A percentile compares a stretch with the other conserved stretches of the same genome.
Evolutionary conservation across 2,113 vertebrate species (phyloP).

Genomic region (Lophius piscatorius): DNA sequence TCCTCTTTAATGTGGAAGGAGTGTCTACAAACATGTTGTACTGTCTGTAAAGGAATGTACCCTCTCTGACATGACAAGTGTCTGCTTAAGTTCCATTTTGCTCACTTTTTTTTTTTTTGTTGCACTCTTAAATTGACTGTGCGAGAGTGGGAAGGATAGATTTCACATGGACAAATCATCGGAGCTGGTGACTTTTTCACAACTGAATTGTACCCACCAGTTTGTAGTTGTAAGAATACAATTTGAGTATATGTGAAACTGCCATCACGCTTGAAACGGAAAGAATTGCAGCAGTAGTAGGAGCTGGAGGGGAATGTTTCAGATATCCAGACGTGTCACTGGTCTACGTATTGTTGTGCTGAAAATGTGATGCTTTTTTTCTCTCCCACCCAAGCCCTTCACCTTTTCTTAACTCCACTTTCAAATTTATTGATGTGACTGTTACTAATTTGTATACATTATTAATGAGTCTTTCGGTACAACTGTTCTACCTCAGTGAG

Average conservation of each 20-base stretch:
- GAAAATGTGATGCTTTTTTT: slow-evolving; percentile 70
- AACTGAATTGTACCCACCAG: slow-evolving; percentile 43
- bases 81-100: slow-evolving; percentile 60
- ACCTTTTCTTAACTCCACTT: slow-evolving; percentile 61
- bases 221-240: slow-evolving; percentile 57
- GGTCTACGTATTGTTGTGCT: slow-evolving; percentile 68
- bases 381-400: neutral
- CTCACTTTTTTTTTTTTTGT: slow-evolving; percentile 51
- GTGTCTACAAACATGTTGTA: slow-evolving; percentile 53
- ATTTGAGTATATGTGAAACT: slow-evolving; percentile 64
- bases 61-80: slow-evolving; percentile 60
- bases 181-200: slow-evolving; percentile 44
- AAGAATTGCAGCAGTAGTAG: slow-evolving; percentile 43
- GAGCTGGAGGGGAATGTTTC: slow-evolving; percentile 62
- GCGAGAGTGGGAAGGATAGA: slow-evolving; percentile 44
- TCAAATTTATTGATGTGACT: slow-evolving; percentile 80
- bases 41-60: slow-evolving; percentile 53
- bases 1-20: slow-evolving; percentile 47
- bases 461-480: slow-evolving; percentile 79
- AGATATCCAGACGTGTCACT: slow-evolving; percentile 65
- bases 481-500: slow-evolving; percentile 85
- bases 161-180: slow-evolving; percentile 42
- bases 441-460: slow-evolving; percentile 80
- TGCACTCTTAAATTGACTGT: slow-evolving; percentile 58
- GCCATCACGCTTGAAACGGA: slow-evolving; percentile 67